Percentiles rank a stretch among this genome's conserved stretches.
Evolutionary conservation across 2,797 vertebrate genomes (phyloP).

Genomic region (Pangasius larnaudii): DNA sequence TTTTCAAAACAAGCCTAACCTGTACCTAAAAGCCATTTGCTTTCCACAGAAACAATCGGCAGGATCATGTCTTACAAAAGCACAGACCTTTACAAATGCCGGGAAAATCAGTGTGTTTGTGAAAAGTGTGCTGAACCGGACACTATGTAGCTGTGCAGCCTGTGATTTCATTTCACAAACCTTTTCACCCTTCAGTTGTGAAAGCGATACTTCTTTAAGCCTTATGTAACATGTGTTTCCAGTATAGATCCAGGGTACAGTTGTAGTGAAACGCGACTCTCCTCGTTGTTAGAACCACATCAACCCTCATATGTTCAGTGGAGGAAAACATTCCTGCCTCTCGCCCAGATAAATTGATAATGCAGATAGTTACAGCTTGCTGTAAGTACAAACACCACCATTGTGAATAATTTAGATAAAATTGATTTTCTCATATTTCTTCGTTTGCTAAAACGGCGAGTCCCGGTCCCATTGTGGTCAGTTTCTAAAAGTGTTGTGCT

Average conservation of each 20-base stretch:
- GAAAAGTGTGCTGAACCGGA: neutral
- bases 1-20: neutral
- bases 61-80: neutral
- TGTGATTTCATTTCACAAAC: neutral
- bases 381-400: conserved; percentile 30
- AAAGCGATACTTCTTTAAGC: neutral
- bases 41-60: neutral
- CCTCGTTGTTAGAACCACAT: neutral
- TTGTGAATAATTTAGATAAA: conserved; percentile 47
- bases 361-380: conserved; percentile 43
- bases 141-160: neutral
- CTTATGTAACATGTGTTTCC: neutral
- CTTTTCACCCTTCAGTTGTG: neutral
- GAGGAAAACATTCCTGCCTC: neutral
- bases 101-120: neutral
- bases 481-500: conserved; percentile 12
- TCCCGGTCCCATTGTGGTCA: conserved; percentile 8
- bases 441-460: conserved; percentile 26
- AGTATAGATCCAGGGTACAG: neutral
- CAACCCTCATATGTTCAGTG: neutral
- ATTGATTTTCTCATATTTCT: conserved; percentile 46
- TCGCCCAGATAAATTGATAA: conserved; percentile 24
- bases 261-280: neutral
- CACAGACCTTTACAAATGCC: neutral
- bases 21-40: neutral